Base-by-base conservation (phyloP, 1,140 invertebrate species). In the Cydia strobilella region DNA sequence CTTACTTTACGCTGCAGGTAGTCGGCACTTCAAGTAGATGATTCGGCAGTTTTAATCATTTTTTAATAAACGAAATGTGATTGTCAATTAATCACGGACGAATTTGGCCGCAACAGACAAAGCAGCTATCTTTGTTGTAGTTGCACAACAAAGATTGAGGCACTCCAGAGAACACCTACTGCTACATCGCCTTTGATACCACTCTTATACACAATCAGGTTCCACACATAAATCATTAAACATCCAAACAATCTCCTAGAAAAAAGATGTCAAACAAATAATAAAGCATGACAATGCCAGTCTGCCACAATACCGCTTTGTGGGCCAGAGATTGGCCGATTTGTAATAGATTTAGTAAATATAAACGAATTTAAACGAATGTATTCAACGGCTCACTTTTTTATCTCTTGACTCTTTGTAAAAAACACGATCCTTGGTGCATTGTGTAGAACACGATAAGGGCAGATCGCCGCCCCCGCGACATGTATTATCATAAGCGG, bases 271-370 rank as follows among this genome's bases (percentile, higher is more conserved):
- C 86, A 90, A 85, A 86, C 82, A 84, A 83, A 87, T 85, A 87
- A 88, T 82, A 85, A 86, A 76, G 80, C 78, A 71, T 74, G 79
- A 84, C 85, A 80, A 80, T 82, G 84, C 76, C 85, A 80, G 69
- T 78, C 76, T 31, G 39, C 74, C 71, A 81, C 76, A 79, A 86
- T 81, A 84, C 83, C 79, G 83, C 69, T 83, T 77, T 83, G 79
- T 81, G 82, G 85, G 83, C 86, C 83, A 84, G 84, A 87, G 86
- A 87, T 90, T 90, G 88, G 87, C 86, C 82, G 88, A 90, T 90
- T 89, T 88, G 87, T 90, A 81, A 80, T 77, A 79, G 81, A 86
- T 86, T 89, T 87, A 81, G 83, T 80, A 75, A 84, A 72, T 79
- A 81, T 80, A 88, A 87, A 85, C 81, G 81, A 83, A 81, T 75